Base-by-base conservation (phyloP, 2,797 vertebrate species). In the Scolopax bukidnonensis region DNA sequence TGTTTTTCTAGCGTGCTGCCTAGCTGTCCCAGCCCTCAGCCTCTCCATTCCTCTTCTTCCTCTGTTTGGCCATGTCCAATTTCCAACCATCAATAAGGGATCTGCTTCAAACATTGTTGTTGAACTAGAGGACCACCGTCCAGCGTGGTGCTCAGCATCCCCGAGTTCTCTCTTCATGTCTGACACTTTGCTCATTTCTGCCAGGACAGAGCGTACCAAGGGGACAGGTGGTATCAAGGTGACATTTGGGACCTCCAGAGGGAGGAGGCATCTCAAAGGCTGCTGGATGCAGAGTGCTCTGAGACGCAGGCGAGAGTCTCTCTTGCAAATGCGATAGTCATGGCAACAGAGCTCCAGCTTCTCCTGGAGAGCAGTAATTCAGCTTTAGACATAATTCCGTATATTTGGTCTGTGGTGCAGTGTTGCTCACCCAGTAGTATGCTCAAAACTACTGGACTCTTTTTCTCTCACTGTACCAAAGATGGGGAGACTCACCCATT, bases 401-500 rank as follows among this genome's bases (percentile, higher is more conserved):
- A 13, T 54, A 79, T 79, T 33, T 5, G 3, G 11, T 41, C 61
- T 65, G 15, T 54, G 17, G 18, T 21, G 38, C 27, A 27, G 59
- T 27, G n/a, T 50, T 74, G 36, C 36, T 74, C 24, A 78, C 10
- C 7, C 45, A 64, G 57, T 14, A 61, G 27, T 21, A 56, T 5
- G 23, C n/a, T 88, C 43, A 87, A 32, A 76, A 30, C 38, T 59
- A 19, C 51, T 60, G 24, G 54, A 69, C 7, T 28, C 9, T n/a
- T 80, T 83, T 69, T 43, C 33, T 64, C 30, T 80, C 54, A 47
- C 60, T 1, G 0, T 84, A 75, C 6, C 13, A 32, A 47, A 63
- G 0, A 0, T 10, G 25, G 4, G 4, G 5, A 69, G 21, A 3
- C 28, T n/a, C 30, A 54, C 19, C 21, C 14, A 73, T 10, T 20